A percentile compares a stretch with the other conserved stretches of the same genome.
phyloP scores from a whole-genome alignment of 1,140 invertebrate species.

The Lasioglossum albipes region DNA sequence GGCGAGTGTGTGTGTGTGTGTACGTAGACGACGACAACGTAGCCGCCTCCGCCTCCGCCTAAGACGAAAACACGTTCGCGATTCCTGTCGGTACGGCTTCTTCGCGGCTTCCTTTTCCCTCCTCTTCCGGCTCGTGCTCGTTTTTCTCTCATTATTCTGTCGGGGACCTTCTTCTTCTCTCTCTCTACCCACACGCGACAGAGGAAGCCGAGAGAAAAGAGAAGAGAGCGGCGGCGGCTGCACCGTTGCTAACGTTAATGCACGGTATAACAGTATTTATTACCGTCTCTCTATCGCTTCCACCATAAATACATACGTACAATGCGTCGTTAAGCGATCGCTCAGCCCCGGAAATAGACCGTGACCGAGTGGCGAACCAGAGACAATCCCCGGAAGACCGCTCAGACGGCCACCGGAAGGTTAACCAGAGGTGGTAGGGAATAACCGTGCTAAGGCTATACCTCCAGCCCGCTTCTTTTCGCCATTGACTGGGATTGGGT shows the following conservation, averaged over 20 bases:
- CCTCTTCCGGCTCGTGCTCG: neutral
- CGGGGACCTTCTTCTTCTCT: slow-evolving; percentile 25
- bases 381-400: slow-evolving; percentile 67
- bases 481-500: neutral
- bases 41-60: neutral
- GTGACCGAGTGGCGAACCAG: slow-evolving; percentile 59
- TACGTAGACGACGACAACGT: neutral
- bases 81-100: slow-evolving; percentile 4
- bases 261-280: slow-evolving; percentile 66
- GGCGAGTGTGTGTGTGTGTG: neutral
- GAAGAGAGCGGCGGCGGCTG: neutral
- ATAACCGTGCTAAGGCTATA: slow-evolving; percentile 4
- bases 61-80: slow-evolving; percentile 7
- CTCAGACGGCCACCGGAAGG: slow-evolving; percentile 60
- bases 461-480: neutral
- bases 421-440: slow-evolving; percentile 49
- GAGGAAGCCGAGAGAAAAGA: slow-evolving; percentile 9
- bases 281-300: slow-evolving; percentile 59
- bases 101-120: neutral
- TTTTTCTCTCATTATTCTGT: slow-evolving; percentile 58
- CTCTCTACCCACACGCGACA: slow-evolving; percentile 51
- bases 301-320: slow-evolving; percentile 67
- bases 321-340: slow-evolving; percentile 66
- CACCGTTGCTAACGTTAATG: slow-evolving; percentile 60
- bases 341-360: slow-evolving; percentile 65